Conservation (phyloP, 92 coral and sea anemone genomes). For the Phenganax stokvisi region DNA sequence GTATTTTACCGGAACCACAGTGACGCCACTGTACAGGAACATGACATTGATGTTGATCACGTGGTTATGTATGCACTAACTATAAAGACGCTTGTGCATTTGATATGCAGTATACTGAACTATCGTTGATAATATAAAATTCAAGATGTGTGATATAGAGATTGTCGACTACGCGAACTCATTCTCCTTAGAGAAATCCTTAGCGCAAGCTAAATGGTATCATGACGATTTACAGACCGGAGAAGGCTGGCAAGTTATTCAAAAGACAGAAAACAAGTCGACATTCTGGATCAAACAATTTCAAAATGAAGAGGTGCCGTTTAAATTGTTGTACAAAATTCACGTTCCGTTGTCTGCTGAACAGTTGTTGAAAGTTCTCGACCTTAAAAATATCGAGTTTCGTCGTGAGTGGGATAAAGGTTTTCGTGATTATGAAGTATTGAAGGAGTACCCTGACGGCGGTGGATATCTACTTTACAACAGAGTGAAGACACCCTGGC, state of each 20-base stretch:
- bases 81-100: no score
- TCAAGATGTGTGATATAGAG: background rate
- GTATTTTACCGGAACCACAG: no score
- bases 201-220: conserved; percentile 21
- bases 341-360: conserved; percentile 43
- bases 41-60: no score
- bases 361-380: conserved; percentile 13
- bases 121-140: no score
- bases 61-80: no score
- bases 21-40: no score
- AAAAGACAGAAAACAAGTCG: conserved; percentile 1
- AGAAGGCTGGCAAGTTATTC: conserved; percentile 26
- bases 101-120: no score
- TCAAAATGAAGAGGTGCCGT: conserved; percentile 36
- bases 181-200: background rate
- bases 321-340: conserved; percentile 20
- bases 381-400: conserved; percentile 22
- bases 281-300: conserved; percentile 40
- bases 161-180: conserved; percentile 9
- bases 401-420: conserved; percentile 44
- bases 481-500: conserved; percentile 21
- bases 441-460: conserved; percentile 43
- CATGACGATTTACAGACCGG: conserved; percentile 38
- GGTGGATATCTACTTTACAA: conserved; percentile 35
- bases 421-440: conserved; percentile 17